Base-by-base conservation (phyloP, 2,113 vertebrate genomes). In the Bubo bubo region DNA sequence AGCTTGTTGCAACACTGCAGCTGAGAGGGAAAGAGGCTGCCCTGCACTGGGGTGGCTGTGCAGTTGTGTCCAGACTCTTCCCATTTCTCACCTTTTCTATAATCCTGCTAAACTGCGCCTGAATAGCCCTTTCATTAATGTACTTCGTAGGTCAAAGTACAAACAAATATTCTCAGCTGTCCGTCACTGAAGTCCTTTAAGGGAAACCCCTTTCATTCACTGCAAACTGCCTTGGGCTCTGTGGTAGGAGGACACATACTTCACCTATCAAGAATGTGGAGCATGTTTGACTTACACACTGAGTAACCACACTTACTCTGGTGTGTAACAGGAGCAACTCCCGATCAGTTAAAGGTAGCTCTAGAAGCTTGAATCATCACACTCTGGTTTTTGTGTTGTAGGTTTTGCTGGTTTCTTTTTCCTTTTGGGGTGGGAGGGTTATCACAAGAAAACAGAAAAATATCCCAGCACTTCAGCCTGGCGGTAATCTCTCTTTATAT, bases 201-300 rank as follows among this genome's bases (percentile, higher is more conserved):
- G 13, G 55, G 11, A 82, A 70, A 71, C 49, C 30, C 23, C 28
- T 58, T 73, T 37, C 13, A 17, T 16, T 47, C 52, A 50, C 37
- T 32, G 24, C 28, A 67, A 67, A 37, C 16, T 19, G 34, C 45
- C 50, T n/a, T 0, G 0, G 22, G 35, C 35, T 79, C 68, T 8
- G 17, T 47, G 17, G 13, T 0, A 67, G 13, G 14, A 59, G 22
- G 11, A 22, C 21, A 15, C 5, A 2, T 2, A 5, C 9, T 64
- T 73, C 22, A 24, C 55, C n/a, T 43, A 17, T 8, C 35, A 49
- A 6, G 30, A 56, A 37, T 0, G 0, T 10, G 32, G 11, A 12
- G 6, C 21, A 27, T 4, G 5, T 55, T 26, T 43, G 27, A 64
- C 8, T 83, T 35, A 14, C 1, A 4, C 7, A 6, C 14, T 8